Conservation (phyloP, 2,113 vertebrate genomes). For the Chiloscyllium plagiosum region DNA sequence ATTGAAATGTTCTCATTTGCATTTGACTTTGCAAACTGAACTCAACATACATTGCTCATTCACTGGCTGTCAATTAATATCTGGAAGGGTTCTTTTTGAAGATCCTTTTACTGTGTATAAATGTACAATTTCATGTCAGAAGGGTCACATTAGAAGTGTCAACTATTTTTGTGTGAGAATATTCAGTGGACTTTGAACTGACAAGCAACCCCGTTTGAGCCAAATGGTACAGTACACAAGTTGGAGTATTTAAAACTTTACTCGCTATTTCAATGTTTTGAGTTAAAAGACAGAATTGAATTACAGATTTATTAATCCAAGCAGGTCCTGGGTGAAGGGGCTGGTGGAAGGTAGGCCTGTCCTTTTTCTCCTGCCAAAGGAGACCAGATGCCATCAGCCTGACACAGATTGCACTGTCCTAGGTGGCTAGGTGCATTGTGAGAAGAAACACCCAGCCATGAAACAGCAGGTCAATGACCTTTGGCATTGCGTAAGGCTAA, state of each 20-base stretch:
- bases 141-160: neutral
- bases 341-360: too few species aligned
- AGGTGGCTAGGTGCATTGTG: too few species aligned
- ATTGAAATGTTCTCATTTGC: neutral
- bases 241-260: neutral
- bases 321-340: neutral
- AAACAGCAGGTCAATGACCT: too few species aligned
- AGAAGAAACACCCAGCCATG: too few species aligned
- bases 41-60: neutral
- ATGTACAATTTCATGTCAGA: too few species aligned
- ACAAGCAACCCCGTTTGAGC: too few species aligned
- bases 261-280: neutral
- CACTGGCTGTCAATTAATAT: neutral
- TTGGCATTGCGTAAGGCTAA: too few species aligned
- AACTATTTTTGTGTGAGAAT: neutral
- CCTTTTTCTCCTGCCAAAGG: too few species aligned
- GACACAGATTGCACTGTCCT: too few species aligned
- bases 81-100: neutral
- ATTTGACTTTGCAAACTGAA: neutral
- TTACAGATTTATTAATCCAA: slow-evolving; percentile 51
- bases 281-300: neutral
- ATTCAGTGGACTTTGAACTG: neutral
- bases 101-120: neutral
- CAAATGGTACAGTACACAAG: too few species aligned
- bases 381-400: too few species aligned